Percentiles rank a stretch among this genome's conserved stretches.
Conservation (phyloP, 2,888 invertebrate genomes). For the Atethmia centrago region DNA sequence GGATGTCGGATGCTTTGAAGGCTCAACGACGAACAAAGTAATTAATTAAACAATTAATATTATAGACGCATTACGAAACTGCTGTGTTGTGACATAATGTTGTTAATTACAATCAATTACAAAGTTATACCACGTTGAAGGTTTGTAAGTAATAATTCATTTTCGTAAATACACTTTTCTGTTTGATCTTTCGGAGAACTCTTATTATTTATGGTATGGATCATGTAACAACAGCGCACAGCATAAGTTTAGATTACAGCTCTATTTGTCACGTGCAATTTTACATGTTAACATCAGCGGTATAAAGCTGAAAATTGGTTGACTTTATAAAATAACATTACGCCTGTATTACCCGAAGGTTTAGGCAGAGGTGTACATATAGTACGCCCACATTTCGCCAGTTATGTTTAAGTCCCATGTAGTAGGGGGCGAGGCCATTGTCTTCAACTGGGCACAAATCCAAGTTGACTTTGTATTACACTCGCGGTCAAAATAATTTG, state of each 20-base stretch:
- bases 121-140: slow-evolving; percentile 54
- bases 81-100: slow-evolving; percentile 64
- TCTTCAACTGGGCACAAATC: no score
- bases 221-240: background rate
- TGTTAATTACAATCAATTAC: slow-evolving; percentile 66
- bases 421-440: no score
- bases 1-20: slow-evolving; percentile 21
- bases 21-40: slow-evolving; percentile 42
- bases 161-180: slow-evolving; percentile 31
- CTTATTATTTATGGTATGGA: slow-evolving; percentile 13
- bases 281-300: background rate
- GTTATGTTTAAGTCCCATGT: no score
- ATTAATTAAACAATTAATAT: slow-evolving; percentile 64
- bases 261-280: background rate
- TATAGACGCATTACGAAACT: slow-evolving; percentile 53
- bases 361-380: no score
- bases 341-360: no score
- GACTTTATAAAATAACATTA: background rate
- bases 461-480: background rate
- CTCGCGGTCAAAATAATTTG: no score
- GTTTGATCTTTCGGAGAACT: slow-evolving; percentile 33
- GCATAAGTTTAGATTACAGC: background rate
- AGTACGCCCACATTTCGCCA: no score
- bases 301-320: background rate
- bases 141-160: slow-evolving; percentile 51